phyloP scores from a whole-genome alignment of 2,113 vertebrate species.

The Rynchops niger region DNA sequence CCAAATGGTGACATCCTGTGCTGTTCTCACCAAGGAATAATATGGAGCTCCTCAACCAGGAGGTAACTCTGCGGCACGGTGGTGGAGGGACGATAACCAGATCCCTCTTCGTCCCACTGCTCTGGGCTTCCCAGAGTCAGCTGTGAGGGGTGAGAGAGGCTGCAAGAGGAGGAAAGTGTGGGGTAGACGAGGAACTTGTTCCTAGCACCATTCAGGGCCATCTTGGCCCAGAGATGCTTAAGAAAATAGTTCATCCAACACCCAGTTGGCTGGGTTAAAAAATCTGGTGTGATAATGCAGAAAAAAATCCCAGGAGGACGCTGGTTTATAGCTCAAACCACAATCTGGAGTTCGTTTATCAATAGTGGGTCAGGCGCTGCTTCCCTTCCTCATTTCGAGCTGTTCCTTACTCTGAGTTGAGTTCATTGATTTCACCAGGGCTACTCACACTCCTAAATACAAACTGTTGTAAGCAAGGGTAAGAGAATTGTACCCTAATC shows the following conservation, averaged over 20 bases:
- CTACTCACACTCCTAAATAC: not conserved
- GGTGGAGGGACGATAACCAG: not conserved
- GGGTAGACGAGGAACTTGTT: not conserved
- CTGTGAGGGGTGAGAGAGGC: not conserved
- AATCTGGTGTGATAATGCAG: not conserved
- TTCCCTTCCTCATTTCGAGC: not conserved
- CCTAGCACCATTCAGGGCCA: not conserved
- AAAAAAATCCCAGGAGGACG: not conserved
- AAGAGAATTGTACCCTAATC: not conserved
- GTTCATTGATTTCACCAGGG: not conserved
- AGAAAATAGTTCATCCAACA: not conserved
- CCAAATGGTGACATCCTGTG: not conserved
- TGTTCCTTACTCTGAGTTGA: not conserved
- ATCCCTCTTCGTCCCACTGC: not conserved
- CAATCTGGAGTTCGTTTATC: rapidly evolving
- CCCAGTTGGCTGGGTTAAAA: not conserved
- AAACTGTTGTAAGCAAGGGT: not conserved
- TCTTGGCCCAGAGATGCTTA: not conserved
- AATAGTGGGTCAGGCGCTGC: not conserved
- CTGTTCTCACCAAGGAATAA: not conserved
- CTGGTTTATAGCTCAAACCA: not conserved
- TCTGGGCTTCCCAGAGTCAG: not conserved
- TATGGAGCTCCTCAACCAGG: rapidly evolving
- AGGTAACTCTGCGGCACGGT: rapidly evolving
- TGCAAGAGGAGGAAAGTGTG: not conserved